Evolutionary conservation across 2,113 vertebrate species (phyloP), one percentile per base, ranked within the genome.

Genomic region (Passerina amoena): DNA sequence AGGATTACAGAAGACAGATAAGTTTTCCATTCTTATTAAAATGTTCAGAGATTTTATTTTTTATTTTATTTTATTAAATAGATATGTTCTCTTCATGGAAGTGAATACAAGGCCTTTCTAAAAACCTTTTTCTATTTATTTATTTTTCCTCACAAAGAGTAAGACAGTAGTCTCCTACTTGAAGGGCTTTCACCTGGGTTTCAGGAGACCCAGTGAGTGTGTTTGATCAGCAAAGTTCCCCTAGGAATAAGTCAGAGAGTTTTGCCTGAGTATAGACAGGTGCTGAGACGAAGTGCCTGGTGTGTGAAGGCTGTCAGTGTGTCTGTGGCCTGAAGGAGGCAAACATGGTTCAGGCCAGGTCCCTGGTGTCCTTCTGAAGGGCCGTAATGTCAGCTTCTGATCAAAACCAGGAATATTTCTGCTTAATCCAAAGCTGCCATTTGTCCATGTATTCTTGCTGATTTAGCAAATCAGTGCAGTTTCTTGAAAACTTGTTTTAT

Each of bases 281-380:
- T 56, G 53, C 33, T 45, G 45, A 48, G 75, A 83, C 5, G 21
- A 57, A 45, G 31, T 61, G 27, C 18, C 47, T 66, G 59, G 42
- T 0, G 0, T 7, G 4, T 33, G 51, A 89, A 66, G 25, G 14
- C 50, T 77, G 10, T 81, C 68, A 48, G 31, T 35, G n/a, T 1
- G 2, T n/a, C 53, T 90, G 16, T 51, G 44, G 30, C 27, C 53
- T 72, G 71, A 65, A 65, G 25, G 40, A 92, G 53, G 37, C 59
- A 92, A 83, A 48, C 31, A 14, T 1, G 1, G 20, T 8, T 88
- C 53, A 37, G 64, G 33, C 25, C 50, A 73, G 19, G 31, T 81
- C 60, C 14, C 35, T 30, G 33, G 17, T 63, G 47, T 68, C 40
- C 61, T 76, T 35, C 12, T 0, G 5, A 76, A 44, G 30, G 64